A percentile compares a stretch with the other conserved stretches of the same genome.
Conservation (phyloP, 2,888 invertebrate species). For the Amiota minor region DNA sequence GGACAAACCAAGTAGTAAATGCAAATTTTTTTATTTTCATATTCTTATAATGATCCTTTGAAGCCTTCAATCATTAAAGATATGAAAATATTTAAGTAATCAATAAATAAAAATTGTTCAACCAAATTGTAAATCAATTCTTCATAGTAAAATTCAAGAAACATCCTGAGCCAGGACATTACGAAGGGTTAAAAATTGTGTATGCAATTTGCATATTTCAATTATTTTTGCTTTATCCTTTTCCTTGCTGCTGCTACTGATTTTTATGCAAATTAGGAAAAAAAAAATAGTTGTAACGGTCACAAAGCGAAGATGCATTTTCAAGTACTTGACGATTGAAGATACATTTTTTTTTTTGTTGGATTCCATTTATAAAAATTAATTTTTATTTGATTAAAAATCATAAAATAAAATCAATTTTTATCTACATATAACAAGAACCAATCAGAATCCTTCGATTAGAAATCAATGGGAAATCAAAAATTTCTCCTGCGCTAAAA, state of each 20-base stretch:
- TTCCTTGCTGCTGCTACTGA: neutral
- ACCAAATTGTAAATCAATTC: too few species aligned
- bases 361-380: neutral
- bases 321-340: too few species aligned
- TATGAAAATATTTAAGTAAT: conserved; percentile 10
- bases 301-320: conserved; percentile 5
- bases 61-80: too few species aligned
- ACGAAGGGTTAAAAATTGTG: conserved; percentile 6
- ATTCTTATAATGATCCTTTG: too few species aligned
- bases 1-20: too few species aligned
- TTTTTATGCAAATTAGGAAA: conserved; percentile 13
- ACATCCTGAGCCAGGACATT: neutral
- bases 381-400: neutral
- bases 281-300: neutral
- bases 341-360: neutral
- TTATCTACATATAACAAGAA: neutral
- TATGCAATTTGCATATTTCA: conserved; percentile 23
- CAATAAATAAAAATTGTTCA: conserved; percentile 10
- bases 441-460: conserved; percentile 14
- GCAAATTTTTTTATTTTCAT: too few species aligned
- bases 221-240: conserved; percentile 8
- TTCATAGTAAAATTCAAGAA: too few species aligned
- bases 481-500: neutral
- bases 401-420: neutral
- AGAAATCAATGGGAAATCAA: conserved; percentile 4